Base-by-base conservation (phyloP, 2,888 invertebrate species). In the Euphydryas editha region DNA sequence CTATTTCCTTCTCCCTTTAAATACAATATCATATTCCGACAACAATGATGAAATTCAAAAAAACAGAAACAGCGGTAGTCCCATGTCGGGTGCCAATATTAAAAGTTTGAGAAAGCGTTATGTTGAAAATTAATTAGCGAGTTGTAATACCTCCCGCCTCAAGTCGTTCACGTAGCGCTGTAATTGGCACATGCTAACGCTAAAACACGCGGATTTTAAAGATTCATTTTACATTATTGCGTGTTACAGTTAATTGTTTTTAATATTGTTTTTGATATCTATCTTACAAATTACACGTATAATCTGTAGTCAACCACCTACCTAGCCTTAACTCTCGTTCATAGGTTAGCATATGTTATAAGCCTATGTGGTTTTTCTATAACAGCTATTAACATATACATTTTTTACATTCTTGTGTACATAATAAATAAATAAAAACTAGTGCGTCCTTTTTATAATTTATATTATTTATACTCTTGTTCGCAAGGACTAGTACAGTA, bases 41-140 rank as follows among this genome's bases (percentile, higher is more conserved):
- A 51, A n/a, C 15, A 24, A 13, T 5, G 7, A 51, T 15, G 13
- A 21, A 51, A 51, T 24, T 51, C 15, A 24, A n/a, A n/a, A n/a
- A n/a, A n/a, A n/a, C n/a, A 51, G 49, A 51, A 51, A 2, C 21
- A 51, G 18, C 18, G 21, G 15, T 51, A 1, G 72, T 56, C 73
- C 74, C 77, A 72, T 65, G 69, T 65, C 74, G 76, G 75, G 73
- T 71, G 73, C 77, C 76, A 75, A 67, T 68, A 68, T 57, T 61
- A 60, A 71, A 69, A 65, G 73, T 55, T 61, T 54, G 58, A 24
- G 57, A 51, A 54, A 37, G 15, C 39, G 46, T 59, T 54, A 59
- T 46, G 62, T 66, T 61, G 49, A 24, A 67, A 62, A 67, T 67
- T 59, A 67, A 67, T 67, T 67, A 67, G 47, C 55, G 59, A 67